These are phyloP conservation scores for Ecliptopera silaceata DNA, from an alignment of 2,888 invertebrate species.

Conservation along the genomic window DNA sequence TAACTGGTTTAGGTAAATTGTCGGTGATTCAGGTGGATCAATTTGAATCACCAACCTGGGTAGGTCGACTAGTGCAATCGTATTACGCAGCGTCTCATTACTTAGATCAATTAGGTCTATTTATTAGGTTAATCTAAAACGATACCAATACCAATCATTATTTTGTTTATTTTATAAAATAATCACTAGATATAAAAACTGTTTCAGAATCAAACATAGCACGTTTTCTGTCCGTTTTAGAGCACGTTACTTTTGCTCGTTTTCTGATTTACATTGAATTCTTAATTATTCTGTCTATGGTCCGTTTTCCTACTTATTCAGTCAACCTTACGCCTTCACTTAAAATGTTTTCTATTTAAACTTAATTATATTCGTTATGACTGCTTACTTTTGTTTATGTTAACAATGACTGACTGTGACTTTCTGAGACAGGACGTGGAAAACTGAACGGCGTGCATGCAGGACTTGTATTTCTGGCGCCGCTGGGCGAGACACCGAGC, in stretches of 20 bases:
- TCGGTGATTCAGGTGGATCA: conserved; percentile 6
- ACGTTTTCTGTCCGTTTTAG: neutral
- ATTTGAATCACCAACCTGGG: neutral
- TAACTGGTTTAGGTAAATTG: conserved; percentile 3
- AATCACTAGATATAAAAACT: neutral
- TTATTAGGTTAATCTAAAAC: too few relatives aligned
- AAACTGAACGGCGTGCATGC: conserved; percentile 76
- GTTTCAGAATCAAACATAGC: too few relatives aligned
- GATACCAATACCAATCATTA: too few relatives aligned
- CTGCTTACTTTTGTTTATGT: neutral
- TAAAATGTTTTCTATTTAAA: conserved; percentile 6
- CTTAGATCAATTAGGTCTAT: neutral
- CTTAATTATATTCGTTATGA: neutral
- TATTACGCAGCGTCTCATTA: neutral
- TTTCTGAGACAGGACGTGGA: conserved; percentile 78
- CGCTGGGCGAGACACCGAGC: conserved; percentile 60
- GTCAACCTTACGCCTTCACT: conserved; percentile 8
- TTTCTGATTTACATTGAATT: conserved; percentile 3
- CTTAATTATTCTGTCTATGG: conserved; percentile 19
- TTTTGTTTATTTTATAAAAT: too few relatives aligned
- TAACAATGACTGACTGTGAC: conserved; percentile 24
- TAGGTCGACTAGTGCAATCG: neutral
- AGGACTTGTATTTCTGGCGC: conserved; percentile 72
- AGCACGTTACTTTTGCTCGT: neutral
- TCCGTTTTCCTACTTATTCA: conserved; percentile 30